Evolutionary conservation across 2,797 vertebrate species (phyloP), one percentile per base, ranked within the genome.

Genomic region (Knipowitschia caucasica): DNA sequence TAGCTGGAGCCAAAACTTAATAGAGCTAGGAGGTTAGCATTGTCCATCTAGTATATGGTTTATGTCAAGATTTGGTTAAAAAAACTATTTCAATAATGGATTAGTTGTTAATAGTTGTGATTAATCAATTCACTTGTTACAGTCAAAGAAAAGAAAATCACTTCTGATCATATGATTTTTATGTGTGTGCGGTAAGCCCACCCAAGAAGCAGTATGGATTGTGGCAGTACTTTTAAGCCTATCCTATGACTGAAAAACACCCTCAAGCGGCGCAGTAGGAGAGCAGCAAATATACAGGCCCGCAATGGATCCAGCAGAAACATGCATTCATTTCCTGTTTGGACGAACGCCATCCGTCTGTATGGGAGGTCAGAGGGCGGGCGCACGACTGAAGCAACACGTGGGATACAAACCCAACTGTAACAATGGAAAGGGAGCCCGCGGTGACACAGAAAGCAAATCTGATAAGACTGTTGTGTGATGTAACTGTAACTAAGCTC

Each of bases 251-350:
- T 56, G 63, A 65, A 65, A 53, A 26, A 71, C 29, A 60, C 60
- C 70, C 17, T 56, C 60, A 55, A 18, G 29, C 64, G 27, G 20
- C 27, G 27, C 27, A 30, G 7, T 7, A 42, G 25, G 23, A 8
- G 21, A 43, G 7, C 11, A n/a, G 27, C 27, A 43, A 43, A 25
- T 25, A 43, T 15, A 43, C 12, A 39, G 36, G 47, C 39, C 52
- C 24, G 24, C 30, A 50, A 27, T 17, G 24, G 62, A 54, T 73
- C 69, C 62, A 63, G 70, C 75, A 23, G 55, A 21, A 53, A 52
- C 21, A 61, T 21, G 50, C 39, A 45, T 70, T 72, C 62, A 71
- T 69, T 78, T 86, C 81, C 85, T 80, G 81, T 82, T 75, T 81
- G 80, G 81, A 75, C 38, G 39, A 42, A 44, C 30, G 73, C 69